Evolutionary conservation across 2,797 vertebrate genomes (phyloP), one percentile per base, ranked within the genome.

Genomic region (Enteromius treurensis): DNA sequence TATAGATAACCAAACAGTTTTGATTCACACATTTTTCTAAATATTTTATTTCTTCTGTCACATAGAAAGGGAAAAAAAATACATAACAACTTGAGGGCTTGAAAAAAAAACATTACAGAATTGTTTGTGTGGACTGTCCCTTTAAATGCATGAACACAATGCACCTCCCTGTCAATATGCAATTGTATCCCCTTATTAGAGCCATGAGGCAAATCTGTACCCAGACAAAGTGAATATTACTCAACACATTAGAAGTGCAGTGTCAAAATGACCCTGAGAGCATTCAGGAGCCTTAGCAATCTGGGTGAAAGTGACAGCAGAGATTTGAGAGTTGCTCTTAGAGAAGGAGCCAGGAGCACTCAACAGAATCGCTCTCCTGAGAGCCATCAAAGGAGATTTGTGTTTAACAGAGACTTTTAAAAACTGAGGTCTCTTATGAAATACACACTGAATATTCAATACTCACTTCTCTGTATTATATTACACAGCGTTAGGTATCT

Each of bases 221-320:
- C 32, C 64, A 64, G 79, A 62, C 19, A 76, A 85, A 77, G 64
- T 70, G 84, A 76, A 77, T 76, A 81, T 77, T 73, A 71, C 79
- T 85, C 79, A 55, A 32, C 21, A 62, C 53, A 34, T 85, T 82
- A 71, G 37, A 53, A 85, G 55, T 64, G 65, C 32, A 11, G 65
- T 81, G 79, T 85, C 79, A 81, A 73, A 85, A 71, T 47, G 49
- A 81, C 75, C 80, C 80, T 64, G 75, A 78, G 42, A 78, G 80
- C 75, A 23, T 55, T 55, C 17, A 51, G 79, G 79, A 70, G 65
- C 29, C 74, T 71, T 47, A 9, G 79, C 55, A 62, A 77, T 78
- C 79, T 71, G 51, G 14, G 34, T 73, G 67, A 74, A 85, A 82
- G 29, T 85, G 84, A 85, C 75, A 64, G 49, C n/a, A 74, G 74